Evolutionary conservation across 2,888 invertebrate genomes (phyloP).

Genomic region (Rotaria magnacalcarata): DNA sequence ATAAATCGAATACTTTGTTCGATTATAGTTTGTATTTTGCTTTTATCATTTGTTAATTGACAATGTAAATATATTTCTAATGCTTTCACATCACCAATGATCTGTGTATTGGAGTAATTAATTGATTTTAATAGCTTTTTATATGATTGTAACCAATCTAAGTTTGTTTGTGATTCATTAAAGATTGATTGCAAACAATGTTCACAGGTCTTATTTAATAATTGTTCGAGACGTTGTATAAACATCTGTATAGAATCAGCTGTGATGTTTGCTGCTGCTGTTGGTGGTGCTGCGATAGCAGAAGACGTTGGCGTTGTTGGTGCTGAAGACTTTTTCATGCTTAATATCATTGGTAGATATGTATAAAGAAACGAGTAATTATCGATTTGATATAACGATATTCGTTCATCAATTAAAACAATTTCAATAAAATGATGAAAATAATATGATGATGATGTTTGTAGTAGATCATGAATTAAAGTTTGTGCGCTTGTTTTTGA

Average conservation of each 20-base stretch:
- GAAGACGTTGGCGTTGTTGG: not conserved
- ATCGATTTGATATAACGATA: not conserved
- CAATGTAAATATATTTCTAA: conserved; percentile 26
- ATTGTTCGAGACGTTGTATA: conserved; percentile 18
- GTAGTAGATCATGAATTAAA: conserved; percentile 13
- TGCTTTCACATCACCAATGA: conserved; percentile 24
- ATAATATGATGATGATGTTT: conserved; percentile 13
- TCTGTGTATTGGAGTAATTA: not conserved
- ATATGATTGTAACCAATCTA: conserved; percentile 21
- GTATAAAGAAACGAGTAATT: conserved; percentile 6
- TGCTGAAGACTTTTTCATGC: not conserved
- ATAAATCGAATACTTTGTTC: conserved; percentile 19
- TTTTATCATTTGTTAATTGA: not conserved
- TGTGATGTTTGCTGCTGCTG: not conserved
- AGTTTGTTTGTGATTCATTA: conserved; percentile 19
- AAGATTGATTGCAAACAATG: conserved; percentile 28
- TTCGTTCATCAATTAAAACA: conserved; percentile 33
- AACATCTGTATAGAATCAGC: not conserved
- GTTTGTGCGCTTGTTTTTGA: not conserved
- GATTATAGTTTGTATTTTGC: conserved; percentile 2
- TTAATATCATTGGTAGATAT: conserved; percentile 25
- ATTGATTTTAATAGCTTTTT: not conserved
- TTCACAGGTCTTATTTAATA: conserved; percentile 24
- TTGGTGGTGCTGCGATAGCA: not conserved
- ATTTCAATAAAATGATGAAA: conserved; percentile 33